These are phyloP conservation scores for Pemphigus obesinymphae DNA, from an alignment of 1,140 invertebrate species.

Conservation along the genomic window DNA sequence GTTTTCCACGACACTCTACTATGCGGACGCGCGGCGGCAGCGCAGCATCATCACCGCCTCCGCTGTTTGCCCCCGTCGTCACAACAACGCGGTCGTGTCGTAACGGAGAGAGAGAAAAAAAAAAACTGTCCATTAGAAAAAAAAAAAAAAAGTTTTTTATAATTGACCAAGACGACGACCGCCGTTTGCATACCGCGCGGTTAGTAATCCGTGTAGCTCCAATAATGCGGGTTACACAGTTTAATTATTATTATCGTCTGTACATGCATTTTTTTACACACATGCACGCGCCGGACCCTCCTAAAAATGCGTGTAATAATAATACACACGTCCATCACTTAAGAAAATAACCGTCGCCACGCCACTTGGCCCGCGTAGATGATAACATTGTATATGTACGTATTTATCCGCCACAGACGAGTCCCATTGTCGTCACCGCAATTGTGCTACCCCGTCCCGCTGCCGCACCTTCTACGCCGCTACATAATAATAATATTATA, in stretches of 20 bases:
- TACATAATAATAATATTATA: no score
- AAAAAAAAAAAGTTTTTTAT: background rate
- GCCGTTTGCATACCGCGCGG: background rate
- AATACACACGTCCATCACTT: slow-evolving; percentile 8
- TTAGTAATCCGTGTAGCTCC: background rate
- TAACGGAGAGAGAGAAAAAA: background rate
- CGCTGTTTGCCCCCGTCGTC: background rate
- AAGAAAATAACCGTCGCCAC: background rate
- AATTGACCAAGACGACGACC: background rate
- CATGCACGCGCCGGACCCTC: background rate
- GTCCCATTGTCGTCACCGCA: no score
- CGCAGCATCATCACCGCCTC: background rate
- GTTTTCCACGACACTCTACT: background rate
- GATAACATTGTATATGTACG: slow-evolving; percentile 13
- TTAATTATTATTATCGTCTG: slow-evolving; percentile 27
- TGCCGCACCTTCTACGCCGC: background rate
- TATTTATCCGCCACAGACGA: background rate
- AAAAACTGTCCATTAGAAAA: slow-evolving; percentile 1
- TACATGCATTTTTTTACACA: background rate
- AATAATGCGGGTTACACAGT: slow-evolving; percentile 19
- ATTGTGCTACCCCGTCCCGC: no score
- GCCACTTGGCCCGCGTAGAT: background rate
- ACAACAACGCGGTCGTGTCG: background rate
- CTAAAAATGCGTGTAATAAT: background rate
- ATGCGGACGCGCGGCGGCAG: background rate